Base-by-base conservation (phyloP, 2,797 vertebrate species). In the Chaetodon trifasciatus region DNA sequence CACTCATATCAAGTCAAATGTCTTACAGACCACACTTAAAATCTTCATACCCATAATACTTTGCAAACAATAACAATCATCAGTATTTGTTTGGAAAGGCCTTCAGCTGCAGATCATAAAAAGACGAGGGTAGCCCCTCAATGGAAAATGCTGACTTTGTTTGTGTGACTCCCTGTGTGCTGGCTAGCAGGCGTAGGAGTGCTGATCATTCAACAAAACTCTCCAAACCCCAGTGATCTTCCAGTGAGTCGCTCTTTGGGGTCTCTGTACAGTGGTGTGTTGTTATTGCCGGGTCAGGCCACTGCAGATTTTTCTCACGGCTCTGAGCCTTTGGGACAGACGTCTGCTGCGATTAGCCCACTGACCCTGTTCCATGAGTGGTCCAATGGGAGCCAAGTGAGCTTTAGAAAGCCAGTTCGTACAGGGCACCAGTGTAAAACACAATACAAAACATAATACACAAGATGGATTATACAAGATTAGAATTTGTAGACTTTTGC, bases 81-180 rank as follows among this genome's bases (percentile, higher is more conserved):
- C 32, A 64, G 35, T 40, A 23, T 83, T 70, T 78, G 76, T 81
- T 89, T 79, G 44, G 46, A 80, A 74, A 80, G 76, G 55, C 61
- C 72, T 24, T 85, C 71, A 82, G 74, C 64, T 78, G 61, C 58
- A 57, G 49, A 49, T 78, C 66, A 64, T 82, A 72, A 84, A 78
- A 71, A 68, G 44, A 57, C 57, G 47, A 89, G 71, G 82, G 73
- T 28, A 85, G 24, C 60, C 85, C 78, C 81, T 88, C 55, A 70
- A 53, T 90, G 92, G 94, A 95, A 96, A 94, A 91, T 77, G 74
- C 74, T 93, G 92, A 90, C 92, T 94, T 86, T 82, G 86, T 85
- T 77, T 89, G 62, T 63, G 19, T 89, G 61, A 84, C 78, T 90
- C 81, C 42, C 56, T 61, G 61, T 78, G 69, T 28, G 70, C 65